Conservation (phyloP, 2,888 invertebrate genomes). For the Orthosia gracilis region DNA sequence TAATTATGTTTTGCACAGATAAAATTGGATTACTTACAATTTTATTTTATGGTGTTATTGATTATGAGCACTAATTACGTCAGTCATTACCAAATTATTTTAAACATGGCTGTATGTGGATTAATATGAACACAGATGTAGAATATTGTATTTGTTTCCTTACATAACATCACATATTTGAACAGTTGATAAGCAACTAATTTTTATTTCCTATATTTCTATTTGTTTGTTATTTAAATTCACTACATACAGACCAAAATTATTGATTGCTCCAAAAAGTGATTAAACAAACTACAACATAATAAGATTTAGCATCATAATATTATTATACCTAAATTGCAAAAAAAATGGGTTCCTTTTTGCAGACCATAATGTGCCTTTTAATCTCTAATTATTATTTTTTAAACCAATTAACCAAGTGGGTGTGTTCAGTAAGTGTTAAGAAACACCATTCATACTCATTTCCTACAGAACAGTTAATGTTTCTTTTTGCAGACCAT, state of each 20-base stretch:
- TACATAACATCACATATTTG: conserved; percentile 17
- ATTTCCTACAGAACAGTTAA: conserved; percentile 25
- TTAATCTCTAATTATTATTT: background rate
- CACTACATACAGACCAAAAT: background rate
- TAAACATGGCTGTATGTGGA: background rate
- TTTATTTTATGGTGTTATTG: background rate
- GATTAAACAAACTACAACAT: background rate
- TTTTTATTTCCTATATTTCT: background rate
- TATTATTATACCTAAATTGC: background rate
- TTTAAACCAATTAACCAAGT: background rate
- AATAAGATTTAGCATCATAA: background rate
- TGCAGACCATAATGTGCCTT: background rate
- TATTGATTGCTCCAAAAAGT: no score
- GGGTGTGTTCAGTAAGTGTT: conserved; percentile 27
- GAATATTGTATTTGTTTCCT: conserved; percentile 2
- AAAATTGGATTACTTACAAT: background rate
- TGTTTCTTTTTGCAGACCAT: background rate
- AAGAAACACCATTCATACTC: background rate
- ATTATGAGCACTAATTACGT: background rate
- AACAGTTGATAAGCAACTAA: conserved; percentile 6
- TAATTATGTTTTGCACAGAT: background rate
- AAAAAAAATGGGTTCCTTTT: background rate
- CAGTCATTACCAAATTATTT: background rate
- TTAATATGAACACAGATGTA: background rate
- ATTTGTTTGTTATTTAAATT: background rate